Evolutionary conservation across 2,888 invertebrate species (phyloP).

Genomic region (Acronicta aceris): DNA sequence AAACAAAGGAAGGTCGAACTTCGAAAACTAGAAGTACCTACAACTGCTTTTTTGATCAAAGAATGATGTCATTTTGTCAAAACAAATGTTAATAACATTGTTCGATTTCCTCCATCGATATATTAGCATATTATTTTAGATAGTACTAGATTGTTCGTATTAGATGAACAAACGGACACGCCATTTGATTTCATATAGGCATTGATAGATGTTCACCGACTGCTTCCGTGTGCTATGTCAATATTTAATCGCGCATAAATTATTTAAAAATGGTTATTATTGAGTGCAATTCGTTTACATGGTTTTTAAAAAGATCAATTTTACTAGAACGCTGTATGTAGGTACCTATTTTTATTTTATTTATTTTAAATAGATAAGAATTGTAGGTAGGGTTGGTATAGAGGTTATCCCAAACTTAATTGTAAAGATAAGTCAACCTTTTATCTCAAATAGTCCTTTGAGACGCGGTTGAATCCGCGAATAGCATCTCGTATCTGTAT

Average conservation of each 20-base stretch:
- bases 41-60: constrained; percentile 1
- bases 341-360: too few relatives aligned
- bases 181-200: constrained; percentile 15
- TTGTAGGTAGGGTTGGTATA: too few relatives aligned
- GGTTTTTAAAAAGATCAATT: too few relatives aligned
- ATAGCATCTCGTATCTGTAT: too few relatives aligned
- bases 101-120: constrained; percentile 20
- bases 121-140: constrained; percentile 44
- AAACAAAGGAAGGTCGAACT: constrained; percentile 19
- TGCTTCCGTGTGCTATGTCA: constrained; percentile 2
- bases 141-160: constrained; percentile 31
- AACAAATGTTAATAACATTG: constrained; percentile 36
- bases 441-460: too few relatives aligned
- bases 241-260: background rate
- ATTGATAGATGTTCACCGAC: constrained; percentile 20
- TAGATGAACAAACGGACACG: constrained; percentile 20
- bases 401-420: too few relatives aligned
- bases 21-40: constrained; percentile 8
- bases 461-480: too few relatives aligned
- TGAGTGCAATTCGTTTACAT: too few relatives aligned
- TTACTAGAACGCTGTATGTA: too few relatives aligned
- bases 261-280: too few relatives aligned
- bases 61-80: constrained; percentile 36
- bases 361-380: too few relatives aligned
- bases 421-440: too few relatives aligned